Evolutionary conservation across 2,888 invertebrate genomes (phyloP).

Genomic region (Microctonus brassicae): DNA sequence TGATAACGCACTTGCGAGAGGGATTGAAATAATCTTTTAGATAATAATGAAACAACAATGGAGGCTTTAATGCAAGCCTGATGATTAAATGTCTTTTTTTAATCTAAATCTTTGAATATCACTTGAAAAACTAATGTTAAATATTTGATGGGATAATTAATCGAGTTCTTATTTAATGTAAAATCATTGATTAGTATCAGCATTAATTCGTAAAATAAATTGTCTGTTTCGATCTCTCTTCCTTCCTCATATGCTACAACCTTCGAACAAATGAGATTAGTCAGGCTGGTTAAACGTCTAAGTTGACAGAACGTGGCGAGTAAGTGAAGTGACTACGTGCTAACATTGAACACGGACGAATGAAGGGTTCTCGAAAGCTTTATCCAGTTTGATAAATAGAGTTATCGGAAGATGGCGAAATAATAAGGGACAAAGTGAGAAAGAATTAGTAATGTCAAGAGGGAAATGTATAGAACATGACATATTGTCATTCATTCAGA

Average conservation of each 20-base stretch:
- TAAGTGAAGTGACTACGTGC: not conserved
- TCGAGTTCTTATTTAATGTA: not conserved
- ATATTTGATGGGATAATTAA: not conserved
- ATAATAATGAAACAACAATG: constrained; percentile 5
- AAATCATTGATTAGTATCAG: not conserved
- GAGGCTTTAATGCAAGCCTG: not conserved
- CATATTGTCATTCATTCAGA: not conserved
- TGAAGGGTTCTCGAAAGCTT: not conserved
- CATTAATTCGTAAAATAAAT: constrained; percentile 11
- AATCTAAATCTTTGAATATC: not conserved
- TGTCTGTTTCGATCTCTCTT: not conserved
- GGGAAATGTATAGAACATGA: constrained; percentile 12
- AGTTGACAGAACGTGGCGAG: constrained; percentile 1
- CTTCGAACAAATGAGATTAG: constrained; percentile 2
- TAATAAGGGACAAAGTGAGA: constrained; percentile 3
- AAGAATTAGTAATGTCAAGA: not conserved
- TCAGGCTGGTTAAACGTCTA: not conserved
- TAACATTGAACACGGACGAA: not conserved
- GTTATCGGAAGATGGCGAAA: constrained; percentile 8
- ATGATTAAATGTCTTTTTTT: too few species aligned
- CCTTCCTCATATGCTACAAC: not conserved
- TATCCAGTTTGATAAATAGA: constrained; percentile 2
- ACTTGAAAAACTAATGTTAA: not conserved
- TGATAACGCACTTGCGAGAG: not conserved
- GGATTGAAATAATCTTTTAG: constrained; percentile 25